Evolutionary conservation across 2,888 invertebrate genomes (phyloP).

Genomic region (Branchipolynoe longqiensis): DNA sequence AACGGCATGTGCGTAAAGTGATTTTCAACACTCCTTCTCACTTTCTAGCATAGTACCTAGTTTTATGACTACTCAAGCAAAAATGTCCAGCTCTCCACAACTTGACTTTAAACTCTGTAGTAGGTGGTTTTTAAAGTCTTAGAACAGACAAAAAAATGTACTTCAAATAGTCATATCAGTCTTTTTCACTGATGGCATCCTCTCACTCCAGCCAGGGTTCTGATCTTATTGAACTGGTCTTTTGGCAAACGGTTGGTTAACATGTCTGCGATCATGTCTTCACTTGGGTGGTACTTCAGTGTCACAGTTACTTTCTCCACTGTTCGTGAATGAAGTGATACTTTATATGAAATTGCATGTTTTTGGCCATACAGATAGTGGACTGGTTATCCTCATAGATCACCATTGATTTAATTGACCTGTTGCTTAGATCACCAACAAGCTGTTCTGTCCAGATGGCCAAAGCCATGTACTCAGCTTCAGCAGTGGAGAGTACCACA

Average conservation of each 20-base stretch:
- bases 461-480: conserved; percentile 78
- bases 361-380: conserved; percentile 63
- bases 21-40: no score
- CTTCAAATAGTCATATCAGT: no score
- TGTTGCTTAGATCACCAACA: conserved; percentile 2
- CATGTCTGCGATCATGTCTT: conserved; percentile 46
- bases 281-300: conserved; percentile 26
- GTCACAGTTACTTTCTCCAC: conserved; percentile 17
- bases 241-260: conserved; percentile 42
- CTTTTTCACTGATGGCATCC: no score
- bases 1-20: no score
- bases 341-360: conserved; percentile 63
- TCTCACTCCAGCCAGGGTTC: no score
- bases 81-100: no score
- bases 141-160: no score
- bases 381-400: conserved; percentile 68
- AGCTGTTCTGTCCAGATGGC: conserved; percentile 65
- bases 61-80: no score
- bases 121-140: no score
- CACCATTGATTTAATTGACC: conserved; percentile 38
- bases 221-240: no score
- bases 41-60: no score
- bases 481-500: conserved; percentile 76
- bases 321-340: conserved; percentile 65
- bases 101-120: no score